Base-by-base conservation (phyloP, 2,797 vertebrate species). In the Rhyacichthys aspro region DNA sequence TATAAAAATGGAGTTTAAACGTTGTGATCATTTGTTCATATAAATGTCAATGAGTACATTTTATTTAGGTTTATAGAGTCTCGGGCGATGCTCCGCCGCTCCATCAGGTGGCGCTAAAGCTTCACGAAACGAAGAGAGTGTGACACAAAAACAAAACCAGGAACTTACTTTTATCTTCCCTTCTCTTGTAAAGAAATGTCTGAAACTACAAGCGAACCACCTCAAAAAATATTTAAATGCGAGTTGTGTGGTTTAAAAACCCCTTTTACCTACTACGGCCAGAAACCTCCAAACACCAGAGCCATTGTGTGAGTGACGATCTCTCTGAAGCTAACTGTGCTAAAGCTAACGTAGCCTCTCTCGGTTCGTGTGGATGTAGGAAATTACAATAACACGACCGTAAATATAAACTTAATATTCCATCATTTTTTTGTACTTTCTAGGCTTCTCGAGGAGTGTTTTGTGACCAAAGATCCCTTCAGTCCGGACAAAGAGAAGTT, bases 401-500 rank as follows among this genome's bases (percentile, higher is more conserved):
- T 11, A 49, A 34, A 49, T 49, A 49, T 34, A 4, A 50, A 36
- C 18, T 33, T 12, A 11, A 38, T 28, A 2, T 2, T 28, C 23
- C n/a, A n/a, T 19, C 7, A 19, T 19, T 36, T 49, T 49, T 15
- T 17, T 10, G 4, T 50, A n/a, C 18, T 19, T 50, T 37, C 1
- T 37, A 98, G 95, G 56, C 80, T 97, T 55, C 85, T 98, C 28
- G 95, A 98, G 76, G 94, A 97, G 54, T 89, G 95, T 78, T 96
- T 89, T 49, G 82, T 96, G 64, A 91, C 91, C 74, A 94, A 85
- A 70, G 95, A 97, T 78, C 95, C 95, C 6, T 97, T 98, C 86
- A 90, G 79, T 50, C 86, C 94, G 0, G 89, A 94, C 57, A 94
- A 85, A 80, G 92, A 90, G 17, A 93, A 83, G 63, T 97, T 99